These are phyloP conservation scores for Gandaritis pyraliata DNA, from an alignment of 2,888 invertebrate genomes.

Conservation along the genomic window DNA sequence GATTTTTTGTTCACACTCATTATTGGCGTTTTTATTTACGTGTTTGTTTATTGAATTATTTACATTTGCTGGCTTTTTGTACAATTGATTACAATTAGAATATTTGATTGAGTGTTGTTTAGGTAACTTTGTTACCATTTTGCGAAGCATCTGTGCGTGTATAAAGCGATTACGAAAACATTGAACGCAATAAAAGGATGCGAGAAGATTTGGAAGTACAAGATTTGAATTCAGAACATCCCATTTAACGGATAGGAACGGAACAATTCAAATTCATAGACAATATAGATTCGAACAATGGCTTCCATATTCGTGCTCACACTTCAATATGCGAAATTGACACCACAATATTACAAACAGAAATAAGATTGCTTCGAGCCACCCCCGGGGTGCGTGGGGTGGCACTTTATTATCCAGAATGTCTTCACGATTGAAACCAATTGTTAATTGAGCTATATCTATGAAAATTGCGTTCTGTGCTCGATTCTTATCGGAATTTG, in stretches of 20 bases:
- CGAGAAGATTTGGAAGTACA: constrained; percentile 34
- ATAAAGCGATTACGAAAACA: constrained; percentile 26
- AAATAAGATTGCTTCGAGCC: constrained; percentile 80
- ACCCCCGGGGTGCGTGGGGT: constrained; percentile 61
- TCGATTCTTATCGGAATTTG: constrained; percentile 81
- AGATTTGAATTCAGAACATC: constrained; percentile 45
- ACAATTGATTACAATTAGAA: constrained; percentile 43
- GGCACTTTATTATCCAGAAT: constrained; percentile 80
- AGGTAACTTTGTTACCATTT: constrained; percentile 30
- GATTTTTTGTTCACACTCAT: constrained; percentile 62
- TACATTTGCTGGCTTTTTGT: constrained; percentile 45
- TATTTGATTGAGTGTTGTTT: constrained; percentile 44
- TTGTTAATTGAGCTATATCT: constrained; percentile 85
- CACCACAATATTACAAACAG: constrained; percentile 84
- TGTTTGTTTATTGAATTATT: constrained; percentile 52
- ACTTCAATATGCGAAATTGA: constrained; percentile 84
- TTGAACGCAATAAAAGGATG: constrained; percentile 26
- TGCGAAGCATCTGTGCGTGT: constrained; percentile 17
- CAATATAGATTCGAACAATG: constrained; percentile 69
- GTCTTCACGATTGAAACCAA: constrained; percentile 84
- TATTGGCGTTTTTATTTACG: constrained; percentile 66
- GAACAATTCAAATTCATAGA: constrained; percentile 68
- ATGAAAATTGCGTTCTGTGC: constrained; percentile 80
- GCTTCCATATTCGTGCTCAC: constrained; percentile 72
- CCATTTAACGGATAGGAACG: constrained; percentile 60